phyloP scores from a whole-genome alignment of 2,888 invertebrate species.

The Bembecia ichneumoniformis region DNA sequence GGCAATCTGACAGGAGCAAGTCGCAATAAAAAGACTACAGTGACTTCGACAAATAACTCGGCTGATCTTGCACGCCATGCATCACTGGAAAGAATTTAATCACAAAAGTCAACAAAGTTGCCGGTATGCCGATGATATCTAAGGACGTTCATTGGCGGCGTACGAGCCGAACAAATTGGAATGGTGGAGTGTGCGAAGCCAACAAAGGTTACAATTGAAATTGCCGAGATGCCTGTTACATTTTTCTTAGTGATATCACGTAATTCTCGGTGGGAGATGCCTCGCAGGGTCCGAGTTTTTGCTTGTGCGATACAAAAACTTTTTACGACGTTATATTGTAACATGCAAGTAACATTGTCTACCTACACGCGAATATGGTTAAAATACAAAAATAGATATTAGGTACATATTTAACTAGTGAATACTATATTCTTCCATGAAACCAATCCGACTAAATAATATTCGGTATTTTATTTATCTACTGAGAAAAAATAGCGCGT shows the following conservation, averaged over 20 bases:
- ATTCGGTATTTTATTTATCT: too few species aligned
- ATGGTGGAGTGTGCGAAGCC: constrained; percentile 42
- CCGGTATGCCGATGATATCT: constrained; percentile 62
- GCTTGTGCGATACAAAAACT: constrained; percentile 39
- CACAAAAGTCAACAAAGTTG: constrained; percentile 50
- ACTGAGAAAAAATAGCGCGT: too few species aligned
- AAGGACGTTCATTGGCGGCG: constrained; percentile 44
- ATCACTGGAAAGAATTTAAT: constrained; percentile 61
- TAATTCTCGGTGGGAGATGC: constrained; percentile 48
- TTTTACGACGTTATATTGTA: constrained; percentile 36
- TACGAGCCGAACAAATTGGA: constrained; percentile 57
- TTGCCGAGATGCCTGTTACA: constrained; percentile 62
- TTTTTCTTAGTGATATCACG: constrained; percentile 60
- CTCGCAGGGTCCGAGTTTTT: constrained; percentile 31
- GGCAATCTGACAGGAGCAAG: constrained; percentile 5
- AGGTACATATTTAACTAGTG: too few species aligned
- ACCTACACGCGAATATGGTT: too few species aligned
- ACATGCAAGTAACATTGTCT: constrained; percentile 18
- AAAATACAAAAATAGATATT: too few species aligned
- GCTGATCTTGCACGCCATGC: constrained; percentile 25
- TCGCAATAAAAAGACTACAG: constrained; percentile 24
- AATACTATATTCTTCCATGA: too few species aligned
- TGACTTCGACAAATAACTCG: constrained; percentile 38
- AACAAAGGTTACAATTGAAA: constrained; percentile 66
- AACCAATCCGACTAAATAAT: too few species aligned